Conservation (phyloP, 2,797 vertebrate species). For the Tragelaphus oryx region DNA sequence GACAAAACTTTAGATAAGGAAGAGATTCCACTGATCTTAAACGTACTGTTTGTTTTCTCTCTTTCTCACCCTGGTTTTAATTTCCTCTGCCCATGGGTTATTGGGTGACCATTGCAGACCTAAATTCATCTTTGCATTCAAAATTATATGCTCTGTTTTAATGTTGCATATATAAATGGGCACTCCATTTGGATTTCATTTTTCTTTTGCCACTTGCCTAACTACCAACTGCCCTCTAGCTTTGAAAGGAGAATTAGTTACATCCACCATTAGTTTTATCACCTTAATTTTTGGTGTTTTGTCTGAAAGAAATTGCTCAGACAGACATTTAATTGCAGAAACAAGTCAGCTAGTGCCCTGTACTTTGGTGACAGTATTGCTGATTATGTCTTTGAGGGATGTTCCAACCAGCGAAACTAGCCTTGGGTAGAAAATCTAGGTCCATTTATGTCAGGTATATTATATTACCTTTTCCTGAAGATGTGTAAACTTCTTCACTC, state of each 20-base stretch:
- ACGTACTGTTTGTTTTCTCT: not conserved
- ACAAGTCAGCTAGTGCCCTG: not conserved
- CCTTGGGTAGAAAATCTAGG: not conserved
- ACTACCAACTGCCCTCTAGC: not conserved
- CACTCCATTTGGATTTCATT: not conserved
- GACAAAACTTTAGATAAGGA: not conserved
- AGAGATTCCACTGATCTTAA: not conserved
- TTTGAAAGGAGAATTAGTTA: constrained; percentile 51
- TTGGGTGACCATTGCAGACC: not conserved
- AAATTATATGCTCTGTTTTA: not conserved
- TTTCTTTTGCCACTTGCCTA: not conserved
- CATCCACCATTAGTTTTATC: constrained; percentile 51
- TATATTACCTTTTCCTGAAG: not conserved
- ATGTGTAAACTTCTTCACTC: not conserved
- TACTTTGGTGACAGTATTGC: not conserved
- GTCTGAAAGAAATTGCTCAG: constrained; percentile 30
- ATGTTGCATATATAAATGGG: not conserved
- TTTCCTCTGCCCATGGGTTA: not conserved
- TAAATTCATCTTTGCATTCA: not conserved
- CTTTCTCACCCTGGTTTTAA: not conserved
- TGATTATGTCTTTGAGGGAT: constrained; percentile 1
- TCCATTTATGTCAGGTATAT: not conserved
- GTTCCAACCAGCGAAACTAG: not conserved
- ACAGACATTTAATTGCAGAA: constrained; percentile 44
- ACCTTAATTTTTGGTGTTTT: constrained; percentile 1